These are phyloP conservation scores for Sesamia inferens DNA, from an alignment of 2,888 invertebrate species.

Conservation along the genomic window DNA sequence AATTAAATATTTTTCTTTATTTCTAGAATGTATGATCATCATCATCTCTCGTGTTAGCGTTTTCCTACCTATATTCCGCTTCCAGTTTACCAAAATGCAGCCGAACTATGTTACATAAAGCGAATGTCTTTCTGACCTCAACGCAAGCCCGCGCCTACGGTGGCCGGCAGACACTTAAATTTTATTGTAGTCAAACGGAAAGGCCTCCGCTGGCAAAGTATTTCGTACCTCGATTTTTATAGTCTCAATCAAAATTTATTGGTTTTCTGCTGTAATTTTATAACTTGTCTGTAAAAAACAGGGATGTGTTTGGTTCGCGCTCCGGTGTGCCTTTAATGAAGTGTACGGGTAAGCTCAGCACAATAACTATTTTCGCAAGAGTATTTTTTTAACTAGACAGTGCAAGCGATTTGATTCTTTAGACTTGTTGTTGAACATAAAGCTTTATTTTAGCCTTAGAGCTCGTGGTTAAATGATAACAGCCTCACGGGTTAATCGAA, in stretches of 20 bases:
- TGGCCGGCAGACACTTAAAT: no score
- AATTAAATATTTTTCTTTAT: no score
- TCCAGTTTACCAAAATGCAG: background rate
- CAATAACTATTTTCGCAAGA: background rate
- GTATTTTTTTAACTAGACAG: background rate
- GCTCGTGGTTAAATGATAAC: background rate
- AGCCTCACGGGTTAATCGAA: background rate
- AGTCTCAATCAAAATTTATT: no score
- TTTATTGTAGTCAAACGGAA: no score
- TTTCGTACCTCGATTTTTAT: no score
- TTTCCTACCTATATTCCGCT: background rate
- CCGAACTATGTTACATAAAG: background rate
- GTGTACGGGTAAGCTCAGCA: slow-evolving; percentile 18
- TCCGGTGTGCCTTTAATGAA: slow-evolving; percentile 35
- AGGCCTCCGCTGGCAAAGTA: no score
- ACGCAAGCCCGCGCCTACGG: background rate
- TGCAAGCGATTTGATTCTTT: background rate
- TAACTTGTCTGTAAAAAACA: slow-evolving; percentile 19
- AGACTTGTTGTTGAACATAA: background rate
- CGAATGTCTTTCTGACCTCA: background rate
- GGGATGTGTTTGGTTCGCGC: slow-evolving; percentile 8
- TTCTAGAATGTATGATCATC: background rate
- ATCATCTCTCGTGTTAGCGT: background rate
- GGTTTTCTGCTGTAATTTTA: slow-evolving; percentile 1
- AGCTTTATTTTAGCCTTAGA: no score